Base-by-base conservation (phyloP, 2,888 invertebrate species). In the Oxytorus armatus region DNA sequence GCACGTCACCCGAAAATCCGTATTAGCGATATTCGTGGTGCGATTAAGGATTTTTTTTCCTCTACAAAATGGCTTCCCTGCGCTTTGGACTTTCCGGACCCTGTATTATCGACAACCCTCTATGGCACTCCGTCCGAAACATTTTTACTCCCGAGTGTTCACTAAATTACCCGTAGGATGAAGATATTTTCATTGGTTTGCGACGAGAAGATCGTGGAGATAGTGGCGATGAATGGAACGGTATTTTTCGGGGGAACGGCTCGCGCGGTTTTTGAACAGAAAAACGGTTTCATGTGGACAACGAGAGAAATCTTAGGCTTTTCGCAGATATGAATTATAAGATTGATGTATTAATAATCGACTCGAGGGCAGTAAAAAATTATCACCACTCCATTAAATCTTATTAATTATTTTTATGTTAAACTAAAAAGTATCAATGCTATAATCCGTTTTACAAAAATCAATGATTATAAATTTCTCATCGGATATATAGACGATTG, bases 21-120 rank as follows among this genome's bases (percentile, higher is more conserved):
- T 85, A 88, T 85, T 87, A 86, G 83, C 81, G 84, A 87, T 85
- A 83, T 86, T 85, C 77, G 76, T 85, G 84, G 81, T 86, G 75
- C 85, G 85, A 85, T 86, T 87, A 85, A 18, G 44, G 29, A 18
- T 8, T 0, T 39, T 49, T 47, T 18, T 83, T 83, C 68, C 76
- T n/a, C n/a, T 79, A 68, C 85, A 84, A 85, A 87, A 82, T 87
- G 75, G 84, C 85, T 88, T 87, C 86, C 79, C 74, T 72, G 51
- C 72, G 51, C 82, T 86, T 84, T 79, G 51, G 74, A 59, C 23
- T 77, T 76, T n/a, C n/a, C 81, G 85, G 83, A 84, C 83, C 85
- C 84, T 85, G n/a, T n/a, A 87, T 87, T 88, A 87, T 85, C 80
- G 79, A 76, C 74, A 80, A 66, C 66, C 51, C 14, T 1, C 14